Percentiles rank a stretch among this genome's conserved stretches.
Conservation (phyloP, 2,888 invertebrate genomes). For the Dicranocentrus wangi region DNA sequence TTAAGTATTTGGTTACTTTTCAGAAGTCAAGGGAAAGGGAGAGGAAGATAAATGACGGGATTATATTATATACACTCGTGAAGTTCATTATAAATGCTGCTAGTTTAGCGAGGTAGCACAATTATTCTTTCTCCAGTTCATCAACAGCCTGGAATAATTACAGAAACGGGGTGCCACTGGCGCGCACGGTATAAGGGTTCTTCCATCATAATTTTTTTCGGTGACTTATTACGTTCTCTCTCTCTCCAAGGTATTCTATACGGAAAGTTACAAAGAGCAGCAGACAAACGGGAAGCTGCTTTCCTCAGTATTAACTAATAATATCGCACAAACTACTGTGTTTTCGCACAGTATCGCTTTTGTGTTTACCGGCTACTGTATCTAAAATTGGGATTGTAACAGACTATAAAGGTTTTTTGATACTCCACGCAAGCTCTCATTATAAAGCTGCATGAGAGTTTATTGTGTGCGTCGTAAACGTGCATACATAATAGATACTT, state of each 20-base stretch:
- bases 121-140: slow-evolving; percentile 41
- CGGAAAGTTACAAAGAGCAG: no score
- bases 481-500: slow-evolving; percentile 34
- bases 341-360: slow-evolving; percentile 26
- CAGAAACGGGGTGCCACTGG: slow-evolving; percentile 6
- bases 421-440: neutral
- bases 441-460: slow-evolving; percentile 2
- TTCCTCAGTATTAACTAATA: no score
- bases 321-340: neutral
- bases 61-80: slow-evolving; percentile 25
- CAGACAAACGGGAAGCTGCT: no score
- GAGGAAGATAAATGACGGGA: slow-evolving; percentile 54
- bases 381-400: slow-evolving; percentile 11
- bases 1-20: slow-evolving; percentile 25
- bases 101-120: neutral
- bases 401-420: slow-evolving; percentile 7
- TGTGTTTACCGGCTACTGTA: slow-evolving; percentile 21
- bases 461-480: slow-evolving; percentile 10
- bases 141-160: slow-evolving; percentile 35
- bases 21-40: slow-evolving; percentile 11
- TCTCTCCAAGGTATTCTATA: no score
- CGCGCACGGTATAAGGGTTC: no score
- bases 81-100: slow-evolving; percentile 41
- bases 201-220: no score
- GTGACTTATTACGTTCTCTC: no score